Conservation (phyloP, 2,888 invertebrate species). For the Caradrina clavipalpis region DNA sequence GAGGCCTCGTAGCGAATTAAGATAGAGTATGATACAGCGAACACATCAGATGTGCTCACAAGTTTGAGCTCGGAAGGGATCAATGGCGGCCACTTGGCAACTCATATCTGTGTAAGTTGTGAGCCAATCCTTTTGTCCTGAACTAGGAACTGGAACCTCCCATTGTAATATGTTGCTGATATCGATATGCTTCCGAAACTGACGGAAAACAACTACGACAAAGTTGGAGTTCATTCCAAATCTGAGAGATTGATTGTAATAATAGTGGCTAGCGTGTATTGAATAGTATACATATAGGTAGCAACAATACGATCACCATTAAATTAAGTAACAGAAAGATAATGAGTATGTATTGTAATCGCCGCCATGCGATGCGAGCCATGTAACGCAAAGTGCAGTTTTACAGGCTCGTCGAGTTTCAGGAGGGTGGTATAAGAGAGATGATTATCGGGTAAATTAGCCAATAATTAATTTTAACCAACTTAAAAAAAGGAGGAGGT, state of each 20-base stretch:
- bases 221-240: not conserved
- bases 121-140: constrained; percentile 6
- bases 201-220: not conserved
- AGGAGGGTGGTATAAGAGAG: no score
- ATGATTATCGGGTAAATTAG: no score
- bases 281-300: no score
- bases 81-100: constrained; percentile 18
- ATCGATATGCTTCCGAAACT: constrained; percentile 5
- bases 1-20: constrained; percentile 9
- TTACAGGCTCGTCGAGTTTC: no score
- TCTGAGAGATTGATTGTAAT: not conserved
- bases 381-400: not conserved
- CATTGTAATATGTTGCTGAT: not conserved
- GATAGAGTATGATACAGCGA: constrained; percentile 1
- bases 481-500: no score
- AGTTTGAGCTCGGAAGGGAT: constrained; percentile 30
- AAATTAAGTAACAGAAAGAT: not conserved
- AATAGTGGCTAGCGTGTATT: not conserved
- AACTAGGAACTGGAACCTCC: not conserved
- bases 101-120: constrained; percentile 19
- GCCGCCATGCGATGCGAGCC: no score
- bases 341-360: no score
- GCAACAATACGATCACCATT: no score
- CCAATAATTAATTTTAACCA: no score
- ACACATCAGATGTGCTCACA: constrained; percentile 14